Percentiles rank a stretch among this genome's conserved stretches.
Evolutionary conservation across 2,113 vertebrate genomes (phyloP).

Genomic region (Cyanocitta stelleri): DNA sequence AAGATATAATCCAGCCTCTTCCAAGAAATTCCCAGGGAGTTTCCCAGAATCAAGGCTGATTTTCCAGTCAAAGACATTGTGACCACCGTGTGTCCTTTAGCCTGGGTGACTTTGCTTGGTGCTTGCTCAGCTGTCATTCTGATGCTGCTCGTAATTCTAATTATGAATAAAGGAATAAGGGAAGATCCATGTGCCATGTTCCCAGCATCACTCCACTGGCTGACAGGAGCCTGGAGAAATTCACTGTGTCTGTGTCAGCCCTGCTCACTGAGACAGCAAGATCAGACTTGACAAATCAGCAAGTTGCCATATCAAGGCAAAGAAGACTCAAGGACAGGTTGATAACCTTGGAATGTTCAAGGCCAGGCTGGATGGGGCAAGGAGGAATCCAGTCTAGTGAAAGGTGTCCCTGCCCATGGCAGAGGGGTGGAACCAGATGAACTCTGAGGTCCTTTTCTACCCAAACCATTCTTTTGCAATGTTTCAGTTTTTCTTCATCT

Average conservation of each 20-base stretch:
- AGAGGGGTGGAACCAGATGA: neutral
- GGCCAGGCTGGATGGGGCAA: no score
- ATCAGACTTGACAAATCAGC: neutral
- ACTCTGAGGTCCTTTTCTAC: neutral
- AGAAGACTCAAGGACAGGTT: neutral
- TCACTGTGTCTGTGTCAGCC: neutral
- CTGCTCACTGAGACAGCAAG: neutral
- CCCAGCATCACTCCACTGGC: neutral
- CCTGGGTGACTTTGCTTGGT: neutral
- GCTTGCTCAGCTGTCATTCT: neutral
- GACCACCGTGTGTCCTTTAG: neutral
- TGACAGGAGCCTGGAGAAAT: neutral
- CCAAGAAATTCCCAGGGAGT: neutral
- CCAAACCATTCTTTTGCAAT: accelerated
- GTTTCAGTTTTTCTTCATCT: neutral
- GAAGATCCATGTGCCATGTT: accelerated
- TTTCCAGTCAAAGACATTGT: neutral
- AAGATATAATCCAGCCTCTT: neutral
- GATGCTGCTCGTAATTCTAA: neutral
- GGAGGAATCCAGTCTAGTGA: neutral
- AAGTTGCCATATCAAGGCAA: neutral
- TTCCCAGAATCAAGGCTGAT: neutral
- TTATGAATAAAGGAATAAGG: neutral
- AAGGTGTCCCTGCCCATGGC: neutral
- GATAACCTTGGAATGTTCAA: neutral